Conservation (phyloP, 2,113 vertebrate species). For the Andinoacara biseriatus region DNA sequence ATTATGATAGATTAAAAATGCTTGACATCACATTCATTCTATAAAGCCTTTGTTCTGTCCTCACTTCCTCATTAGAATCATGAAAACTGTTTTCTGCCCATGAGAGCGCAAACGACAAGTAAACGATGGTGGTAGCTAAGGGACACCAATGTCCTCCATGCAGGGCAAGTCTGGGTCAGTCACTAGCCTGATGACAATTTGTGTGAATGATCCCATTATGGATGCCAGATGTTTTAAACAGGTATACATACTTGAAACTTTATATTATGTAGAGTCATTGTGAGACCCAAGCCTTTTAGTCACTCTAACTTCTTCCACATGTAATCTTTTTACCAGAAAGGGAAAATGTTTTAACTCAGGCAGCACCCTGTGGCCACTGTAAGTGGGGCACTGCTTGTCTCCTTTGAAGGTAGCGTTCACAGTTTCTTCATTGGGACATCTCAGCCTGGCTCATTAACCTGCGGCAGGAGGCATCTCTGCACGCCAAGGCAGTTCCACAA, state of each 20-base stretch:
- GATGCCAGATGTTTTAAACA: not conserved
- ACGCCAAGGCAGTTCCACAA: conserved; percentile 18
- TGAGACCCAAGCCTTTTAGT: conserved; percentile 4
- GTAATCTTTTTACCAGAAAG: conserved; percentile 54
- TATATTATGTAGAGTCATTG: not conserved
- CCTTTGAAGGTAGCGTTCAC: conserved; percentile 63
- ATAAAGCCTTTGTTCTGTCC: conserved; percentile 56
- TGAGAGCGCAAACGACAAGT: conserved; percentile 13
- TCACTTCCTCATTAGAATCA: conserved; percentile 52
- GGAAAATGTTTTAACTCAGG: conserved; percentile 43
- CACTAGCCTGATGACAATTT: not conserved
- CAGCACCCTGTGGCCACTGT: conserved; percentile 48
- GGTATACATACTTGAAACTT: not conserved
- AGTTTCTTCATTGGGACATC: conserved; percentile 45
- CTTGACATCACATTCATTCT: conserved; percentile 31
- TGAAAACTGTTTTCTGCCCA: conserved; percentile 22
- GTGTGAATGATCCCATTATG: not conserved
- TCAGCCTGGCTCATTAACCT: conserved; percentile 52
- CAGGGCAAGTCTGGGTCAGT: conserved; percentile 24
- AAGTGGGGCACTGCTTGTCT: conserved; percentile 35
- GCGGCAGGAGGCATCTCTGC: conserved; percentile 22
- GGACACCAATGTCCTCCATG: conserved; percentile 41
- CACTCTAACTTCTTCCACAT: conserved; percentile 49
- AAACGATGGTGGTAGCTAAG: conserved; percentile 31
- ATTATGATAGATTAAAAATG: conserved; percentile 45